These are phyloP conservation scores for Oasisia sp. DNA, from an alignment of 2,888 invertebrate species.

Conservation along the genomic window DNA sequence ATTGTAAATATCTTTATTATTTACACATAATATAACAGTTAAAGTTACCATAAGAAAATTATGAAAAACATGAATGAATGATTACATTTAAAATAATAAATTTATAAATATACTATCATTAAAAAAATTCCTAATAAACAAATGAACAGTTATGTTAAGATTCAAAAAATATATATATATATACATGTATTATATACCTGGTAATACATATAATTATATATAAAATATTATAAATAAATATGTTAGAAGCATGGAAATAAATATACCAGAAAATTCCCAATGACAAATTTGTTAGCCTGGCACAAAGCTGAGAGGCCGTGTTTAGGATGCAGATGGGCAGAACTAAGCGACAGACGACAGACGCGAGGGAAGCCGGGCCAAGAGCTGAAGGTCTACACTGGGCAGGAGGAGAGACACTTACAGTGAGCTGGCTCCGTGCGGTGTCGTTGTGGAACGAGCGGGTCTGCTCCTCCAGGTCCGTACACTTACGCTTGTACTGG, in stretches of 20 bases:
- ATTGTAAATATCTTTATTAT: no score
- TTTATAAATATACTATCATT: no score
- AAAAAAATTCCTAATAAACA: no score
- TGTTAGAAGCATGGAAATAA: neutral
- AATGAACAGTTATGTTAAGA: no score
- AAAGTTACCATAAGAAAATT: no score
- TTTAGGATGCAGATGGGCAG: neutral
- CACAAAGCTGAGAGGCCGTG: neutral
- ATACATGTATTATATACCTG: no score
- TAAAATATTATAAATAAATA: no score
- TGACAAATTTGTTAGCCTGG: neutral
- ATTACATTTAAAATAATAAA: no score
- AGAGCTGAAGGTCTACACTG: neutral
- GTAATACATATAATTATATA: no score
- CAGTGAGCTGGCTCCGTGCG: slow-evolving; percentile 24
- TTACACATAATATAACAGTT: no score
- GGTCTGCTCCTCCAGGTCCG: slow-evolving; percentile 76
- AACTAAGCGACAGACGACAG: slow-evolving; percentile 4
- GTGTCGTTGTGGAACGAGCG: slow-evolving; percentile 27
- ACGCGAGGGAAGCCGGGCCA: neutral
- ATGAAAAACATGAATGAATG: no score
- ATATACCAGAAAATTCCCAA: neutral
- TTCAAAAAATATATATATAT: no score
- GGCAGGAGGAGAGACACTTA: slow-evolving; percentile 14
- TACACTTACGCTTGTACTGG: slow-evolving; percentile 90